Evolutionary conservation across 37 sponge, comb jelly and placozoan species (phyloP), one percentile per base, ranked within the genome.

Genomic region (Theonella swinhoei): DNA sequence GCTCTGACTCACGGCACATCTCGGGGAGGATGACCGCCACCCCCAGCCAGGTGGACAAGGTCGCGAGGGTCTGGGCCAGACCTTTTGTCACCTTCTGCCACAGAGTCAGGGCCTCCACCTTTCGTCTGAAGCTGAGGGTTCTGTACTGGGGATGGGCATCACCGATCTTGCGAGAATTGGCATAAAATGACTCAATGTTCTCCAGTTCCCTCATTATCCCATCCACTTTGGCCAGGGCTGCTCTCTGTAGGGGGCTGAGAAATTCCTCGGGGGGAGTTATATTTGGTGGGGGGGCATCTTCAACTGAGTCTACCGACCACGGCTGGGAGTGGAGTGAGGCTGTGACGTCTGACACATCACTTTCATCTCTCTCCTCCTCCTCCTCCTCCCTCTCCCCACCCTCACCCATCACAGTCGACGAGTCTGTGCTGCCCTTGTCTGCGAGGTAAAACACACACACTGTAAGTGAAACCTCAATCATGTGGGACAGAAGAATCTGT

Each of bases 31-130:
- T 47, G 54, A 47, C 14, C 11, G 54, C 54, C 26, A 39, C 43
- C 19, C 83, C 89, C 36, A 88, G 70, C 89, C 86, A 85, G 1
- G 34, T 47, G 3, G 93, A 85, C 37, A 93, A 74, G 0, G 36
- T 5, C 22, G 66, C 42, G 23, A 93, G 79, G 9, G 43, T 47
- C 11, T 81, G 29, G 0, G 89, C 79, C 0, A 93, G 68, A 3
- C 79, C 75, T 0, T 54, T 20, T 0, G 89, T 88, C 34, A 93
- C 79, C 75, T 88, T 88, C 19, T 20, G 29, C 93, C 93, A 93
- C 63, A 93, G 82, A 5, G 67, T 62, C 39, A 93, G 75, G 37
- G 89, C 89, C 14, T 70, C 73, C 22, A 72, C 69, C 28, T 80
- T 74, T 0, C 89, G 72, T 42, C 39, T 71, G 70, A 93, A 93